Evolutionary conservation across 1,140 invertebrate genomes (phyloP).

Genomic region (Diploscapter pachys): DNA sequence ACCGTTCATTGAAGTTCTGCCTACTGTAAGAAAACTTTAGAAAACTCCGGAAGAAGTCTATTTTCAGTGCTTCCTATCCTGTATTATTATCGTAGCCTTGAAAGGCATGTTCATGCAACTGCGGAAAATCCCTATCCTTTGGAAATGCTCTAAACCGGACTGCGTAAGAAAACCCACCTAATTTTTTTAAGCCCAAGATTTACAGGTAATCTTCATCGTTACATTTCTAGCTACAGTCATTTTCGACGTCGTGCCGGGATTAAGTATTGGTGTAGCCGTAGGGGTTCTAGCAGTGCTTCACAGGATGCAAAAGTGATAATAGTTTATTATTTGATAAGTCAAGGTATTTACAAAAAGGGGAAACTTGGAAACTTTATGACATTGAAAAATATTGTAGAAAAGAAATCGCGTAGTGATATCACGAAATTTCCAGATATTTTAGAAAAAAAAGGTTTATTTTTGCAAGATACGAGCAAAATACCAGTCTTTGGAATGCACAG

Average conservation of each 20-base stretch:
- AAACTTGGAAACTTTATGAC: not conserved
- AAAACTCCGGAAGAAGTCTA: not conserved
- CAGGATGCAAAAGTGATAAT: conserved; percentile 16
- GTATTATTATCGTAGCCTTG: conserved; percentile 41
- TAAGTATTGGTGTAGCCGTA: conserved; percentile 11
- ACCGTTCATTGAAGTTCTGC: conserved; percentile 26
- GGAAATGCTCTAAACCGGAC: conserved; percentile 39
- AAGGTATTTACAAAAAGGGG: not conserved
- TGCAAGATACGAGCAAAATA: too few species aligned
- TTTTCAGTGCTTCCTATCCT: conserved; percentile 41
- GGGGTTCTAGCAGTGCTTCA: conserved; percentile 11
- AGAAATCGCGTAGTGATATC: not conserved
- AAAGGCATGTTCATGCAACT: conserved; percentile 44
- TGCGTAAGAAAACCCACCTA: conserved; percentile 14
- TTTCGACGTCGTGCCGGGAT: conserved; percentile 25
- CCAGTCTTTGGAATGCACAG: too few species aligned
- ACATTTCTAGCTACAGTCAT: conserved; percentile 21
- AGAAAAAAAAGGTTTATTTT: too few species aligned
- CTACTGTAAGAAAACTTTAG: conserved; percentile 24
- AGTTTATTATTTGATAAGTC: conserved; percentile 6
- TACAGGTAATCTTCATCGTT: conserved; percentile 23
- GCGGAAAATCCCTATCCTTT: conserved; percentile 28
- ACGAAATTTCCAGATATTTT: not conserved
- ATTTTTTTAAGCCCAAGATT: not conserved
- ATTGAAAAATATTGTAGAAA: not conserved